phyloP scores from a whole-genome alignment of 2,113 vertebrate species.

The Turnix velox region DNA sequence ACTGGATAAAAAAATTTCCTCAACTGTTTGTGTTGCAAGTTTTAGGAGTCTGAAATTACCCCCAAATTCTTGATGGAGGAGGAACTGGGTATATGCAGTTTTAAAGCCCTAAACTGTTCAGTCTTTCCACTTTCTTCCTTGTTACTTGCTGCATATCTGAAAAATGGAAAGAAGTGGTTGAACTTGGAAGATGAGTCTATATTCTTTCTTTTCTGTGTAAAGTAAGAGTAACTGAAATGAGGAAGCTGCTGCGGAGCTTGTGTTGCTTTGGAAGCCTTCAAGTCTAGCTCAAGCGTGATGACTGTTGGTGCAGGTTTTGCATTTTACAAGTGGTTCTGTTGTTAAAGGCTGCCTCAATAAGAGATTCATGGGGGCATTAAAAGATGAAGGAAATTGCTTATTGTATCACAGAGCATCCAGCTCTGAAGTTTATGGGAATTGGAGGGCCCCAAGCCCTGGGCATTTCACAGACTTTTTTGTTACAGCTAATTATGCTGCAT shows the following conservation, averaged over 20 bases:
- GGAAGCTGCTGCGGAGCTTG: not conserved
- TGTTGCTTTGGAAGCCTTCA: not conserved
- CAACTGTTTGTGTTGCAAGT: not conserved
- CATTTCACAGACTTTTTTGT: constrained; percentile 32
- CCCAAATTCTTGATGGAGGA: not conserved
- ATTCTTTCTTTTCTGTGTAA: not conserved
- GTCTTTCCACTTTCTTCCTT: not conserved
- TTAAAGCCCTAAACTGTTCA: not conserved
- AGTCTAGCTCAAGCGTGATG: not conserved
- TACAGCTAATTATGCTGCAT: constrained; percentile 13
- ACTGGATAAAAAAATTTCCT: not conserved
- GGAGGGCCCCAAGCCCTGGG: not conserved
- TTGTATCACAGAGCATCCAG: constrained; percentile 25
- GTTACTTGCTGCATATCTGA: not conserved
- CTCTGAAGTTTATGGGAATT: constrained; percentile 41
- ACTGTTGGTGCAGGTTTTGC: not conserved
- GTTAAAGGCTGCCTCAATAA: constrained; percentile 35
- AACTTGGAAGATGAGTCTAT: not conserved
- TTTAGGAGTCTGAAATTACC: not conserved
- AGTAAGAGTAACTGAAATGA: not conserved
- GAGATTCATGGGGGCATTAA: constrained; percentile 30
- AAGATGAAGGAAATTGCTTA: constrained; percentile 60
- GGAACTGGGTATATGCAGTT: not conserved
- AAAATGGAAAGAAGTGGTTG: not conserved
- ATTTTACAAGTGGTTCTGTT: not conserved